Evolutionary conservation across 2,113 vertebrate species (phyloP).

Genomic region (Poicephalus meyeri): DNA sequence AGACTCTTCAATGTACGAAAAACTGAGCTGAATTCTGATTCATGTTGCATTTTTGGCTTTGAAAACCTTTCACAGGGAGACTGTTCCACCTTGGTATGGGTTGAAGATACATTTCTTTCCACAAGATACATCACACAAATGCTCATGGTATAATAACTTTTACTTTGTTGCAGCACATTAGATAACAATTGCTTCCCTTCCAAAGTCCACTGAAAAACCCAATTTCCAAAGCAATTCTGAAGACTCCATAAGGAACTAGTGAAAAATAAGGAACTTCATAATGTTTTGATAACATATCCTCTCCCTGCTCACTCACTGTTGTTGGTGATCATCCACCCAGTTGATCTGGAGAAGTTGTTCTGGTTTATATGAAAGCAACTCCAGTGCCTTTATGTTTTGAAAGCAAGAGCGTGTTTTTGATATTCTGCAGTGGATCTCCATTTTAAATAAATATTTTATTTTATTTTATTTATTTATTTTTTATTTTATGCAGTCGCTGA

Average conservation of each 20-base stretch:
- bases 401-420: background rate
- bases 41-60: background rate
- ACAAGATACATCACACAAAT: too few species aligned
- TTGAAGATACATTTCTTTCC: background rate
- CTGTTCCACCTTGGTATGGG: background rate
- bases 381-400: background rate
- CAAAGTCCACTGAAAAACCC: background rate
- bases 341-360: background rate
- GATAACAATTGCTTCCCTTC: rapidly evolving
- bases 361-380: background rate
- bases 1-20: background rate
- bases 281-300: background rate
- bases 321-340: background rate
- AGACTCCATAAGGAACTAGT: background rate
- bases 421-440: background rate
- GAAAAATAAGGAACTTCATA: background rate
- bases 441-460: background rate
- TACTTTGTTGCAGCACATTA: background rate
- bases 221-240: background rate
- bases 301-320: background rate
- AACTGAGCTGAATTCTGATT: background rate
- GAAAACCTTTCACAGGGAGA: background rate
- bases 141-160: background rate
- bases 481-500: background rate
- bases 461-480: background rate